phyloP scores from a whole-genome alignment of 1,140 invertebrate species.

The Orchesella cincta region DNA sequence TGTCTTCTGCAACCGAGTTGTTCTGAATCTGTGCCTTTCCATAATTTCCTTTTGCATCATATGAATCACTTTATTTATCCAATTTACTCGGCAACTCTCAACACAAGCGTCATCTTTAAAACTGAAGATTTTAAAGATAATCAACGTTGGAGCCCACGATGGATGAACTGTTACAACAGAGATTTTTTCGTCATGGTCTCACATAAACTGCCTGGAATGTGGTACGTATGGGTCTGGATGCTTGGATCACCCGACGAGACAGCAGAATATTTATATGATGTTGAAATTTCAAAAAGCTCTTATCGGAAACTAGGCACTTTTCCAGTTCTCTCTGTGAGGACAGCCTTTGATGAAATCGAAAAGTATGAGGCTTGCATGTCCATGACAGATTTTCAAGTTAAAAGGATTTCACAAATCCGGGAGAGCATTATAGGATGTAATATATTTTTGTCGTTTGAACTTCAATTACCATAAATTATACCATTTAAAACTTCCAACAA shows the following conservation, averaged over 20 bases:
- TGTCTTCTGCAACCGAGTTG: slow-evolving; percentile 23
- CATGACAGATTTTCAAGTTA: slow-evolving; percentile 28
- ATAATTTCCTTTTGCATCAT: slow-evolving; percentile 28
- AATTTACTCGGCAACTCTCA: neutral
- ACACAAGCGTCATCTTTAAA: slow-evolving; percentile 2
- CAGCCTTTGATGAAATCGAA: neutral
- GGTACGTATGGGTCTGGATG: slow-evolving; percentile 39
- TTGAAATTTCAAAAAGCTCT: slow-evolving; percentile 18
- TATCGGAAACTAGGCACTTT: slow-evolving; percentile 1
- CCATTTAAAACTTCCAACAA: neutral
- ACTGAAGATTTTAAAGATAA: slow-evolving; percentile 10
- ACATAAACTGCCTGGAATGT: slow-evolving; percentile 15
- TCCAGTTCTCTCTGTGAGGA: slow-evolving; percentile 16
- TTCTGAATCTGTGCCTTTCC: slow-evolving; percentile 5
- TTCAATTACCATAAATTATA: neutral
- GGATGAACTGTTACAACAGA: slow-evolving; percentile 15
- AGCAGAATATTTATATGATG: slow-evolving; percentile 8
- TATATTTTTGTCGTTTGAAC: neutral
- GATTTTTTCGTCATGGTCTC: slow-evolving; percentile 38
- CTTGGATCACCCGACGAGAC: slow-evolving; percentile 30
- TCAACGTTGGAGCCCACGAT: slow-evolving; percentile 30
- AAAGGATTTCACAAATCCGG: neutral
- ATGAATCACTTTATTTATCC: slow-evolving; percentile 27
- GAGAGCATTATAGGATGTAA: slow-evolving; percentile 20
- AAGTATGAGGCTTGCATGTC: slow-evolving; percentile 8